Evolutionary conservation across 2,113 vertebrate species (phyloP), one percentile per base, ranked within the genome.

Genomic region (Gopherus evgoodei): DNA sequence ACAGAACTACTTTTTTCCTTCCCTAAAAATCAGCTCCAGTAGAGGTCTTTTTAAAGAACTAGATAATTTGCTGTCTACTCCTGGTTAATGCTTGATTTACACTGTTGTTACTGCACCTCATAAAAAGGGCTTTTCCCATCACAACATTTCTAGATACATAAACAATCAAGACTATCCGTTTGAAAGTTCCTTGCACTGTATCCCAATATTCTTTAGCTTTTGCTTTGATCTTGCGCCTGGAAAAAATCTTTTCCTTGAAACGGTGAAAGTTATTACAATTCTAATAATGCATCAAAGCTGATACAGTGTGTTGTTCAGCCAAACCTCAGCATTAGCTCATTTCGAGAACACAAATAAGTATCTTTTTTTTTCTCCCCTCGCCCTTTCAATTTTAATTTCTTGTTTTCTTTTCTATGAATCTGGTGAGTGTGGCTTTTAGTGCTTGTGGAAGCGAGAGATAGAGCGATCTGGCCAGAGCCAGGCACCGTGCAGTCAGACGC

Each of bases 221-320:
- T 94, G 49, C 97, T 98, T 98, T 98, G 97, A 97, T 97, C 97
- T 97, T 83, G 9, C 0, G 88, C 95, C 97, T 97, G 96, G 97
- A 96, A 97, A 97, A 96, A 94, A 87, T 94, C 87, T 97, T 92
- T 96, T 98, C 95, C 96, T 97, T 97, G 96, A 97, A 97, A 95
- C 86, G 81, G 89, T 83, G 87, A 93, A 92, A 95, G 94, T 94
- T 96, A 89, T 96, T 96, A 88, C 75, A 87, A 80, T 90, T 96
- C 72, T 38, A 86, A 96, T 91, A 95, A 96, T 89, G 94, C 92
- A 92, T 96, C 95, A 96, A 97, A 97, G 96, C 86, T 25, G 22
- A 89, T 95, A 93, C n/a, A 91, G 62, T 81, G 16, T 11, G 56
- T 47, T 49, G 91, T 80, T 88, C 56, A 5, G 80, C 92, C 84